Conservation (phyloP, 2,888 invertebrate species). For the Teleiodes luculella region DNA sequence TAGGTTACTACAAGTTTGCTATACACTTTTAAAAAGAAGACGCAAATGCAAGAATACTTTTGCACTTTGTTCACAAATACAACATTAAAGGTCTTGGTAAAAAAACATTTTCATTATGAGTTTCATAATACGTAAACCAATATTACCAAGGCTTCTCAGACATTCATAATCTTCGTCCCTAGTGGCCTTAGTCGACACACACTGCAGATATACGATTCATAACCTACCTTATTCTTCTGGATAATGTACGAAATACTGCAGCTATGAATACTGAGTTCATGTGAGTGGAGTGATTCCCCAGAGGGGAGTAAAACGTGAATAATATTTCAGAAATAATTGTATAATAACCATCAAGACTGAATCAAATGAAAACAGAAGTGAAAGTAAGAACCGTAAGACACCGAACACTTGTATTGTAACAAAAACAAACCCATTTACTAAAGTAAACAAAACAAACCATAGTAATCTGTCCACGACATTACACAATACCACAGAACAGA, state of each 20-base stretch:
- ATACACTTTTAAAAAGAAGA: not conserved
- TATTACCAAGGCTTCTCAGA: conserved; percentile 17
- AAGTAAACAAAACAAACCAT: not conserved
- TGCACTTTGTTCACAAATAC: too few species aligned
- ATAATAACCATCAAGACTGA: too few species aligned
- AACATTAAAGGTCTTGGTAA: too few species aligned
- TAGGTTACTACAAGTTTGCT: not conserved
- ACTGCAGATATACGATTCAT: conserved; percentile 18
- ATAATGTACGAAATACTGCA: not conserved
- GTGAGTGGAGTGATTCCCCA: too few species aligned
- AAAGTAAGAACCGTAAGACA: too few species aligned
- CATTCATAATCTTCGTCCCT: conserved; percentile 18
- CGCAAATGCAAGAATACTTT: too few species aligned
- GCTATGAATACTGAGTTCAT: not conserved
- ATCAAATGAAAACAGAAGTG: too few species aligned
- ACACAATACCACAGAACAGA: not conserved
- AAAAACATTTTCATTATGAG: not conserved
- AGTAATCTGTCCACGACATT: conserved; percentile 1
- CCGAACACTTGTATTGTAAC: too few species aligned
- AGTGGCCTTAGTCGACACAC: conserved; percentile 1
- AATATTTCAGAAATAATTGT: too few species aligned
- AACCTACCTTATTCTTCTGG: conserved; percentile 12
- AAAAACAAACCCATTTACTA: not conserved
- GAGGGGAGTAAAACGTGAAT: too few species aligned
- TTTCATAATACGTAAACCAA: conserved; percentile 6